These are phyloP conservation scores for Hystrix cristata DNA, from an alignment of 2,113 vertebrate species.

Conservation along the genomic window DNA sequence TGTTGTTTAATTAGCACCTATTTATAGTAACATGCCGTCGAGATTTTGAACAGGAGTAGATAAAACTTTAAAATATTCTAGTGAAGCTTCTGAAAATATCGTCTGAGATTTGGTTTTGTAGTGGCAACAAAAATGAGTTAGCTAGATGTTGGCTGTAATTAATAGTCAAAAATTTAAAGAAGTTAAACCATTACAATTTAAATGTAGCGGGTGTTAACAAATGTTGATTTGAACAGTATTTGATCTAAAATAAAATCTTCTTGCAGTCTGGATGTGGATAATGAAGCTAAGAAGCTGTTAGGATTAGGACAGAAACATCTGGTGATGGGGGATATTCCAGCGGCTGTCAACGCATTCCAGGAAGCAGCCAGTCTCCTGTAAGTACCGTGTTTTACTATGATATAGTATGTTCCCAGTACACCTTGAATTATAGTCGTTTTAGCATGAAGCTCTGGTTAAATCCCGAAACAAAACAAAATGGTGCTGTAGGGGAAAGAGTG, in stretches of 20 bases:
- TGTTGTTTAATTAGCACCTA: background rate
- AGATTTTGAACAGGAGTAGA: background rate
- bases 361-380: constrained; percentile 97
- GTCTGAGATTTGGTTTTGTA: constrained; percentile 3
- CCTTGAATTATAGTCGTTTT: constrained; percentile 36
- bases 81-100: background rate
- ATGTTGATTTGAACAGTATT: constrained; percentile 39
- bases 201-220: background rate
- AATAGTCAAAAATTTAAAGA: background rate
- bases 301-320: constrained; percentile 97
- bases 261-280: constrained; percentile 92
- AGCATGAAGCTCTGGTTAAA: background rate
- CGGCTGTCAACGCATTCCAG: constrained; percentile 97
- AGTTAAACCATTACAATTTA: background rate
- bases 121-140: background rate
- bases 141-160: background rate
- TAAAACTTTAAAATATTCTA: background rate
- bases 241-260: constrained; percentile 41
- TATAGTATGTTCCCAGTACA: constrained; percentile 34
- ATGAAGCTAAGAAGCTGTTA: constrained; percentile 96
- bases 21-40: background rate
- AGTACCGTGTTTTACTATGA: constrained; percentile 85
- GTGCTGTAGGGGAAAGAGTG: background rate
- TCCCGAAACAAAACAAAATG: background rate
- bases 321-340: constrained; percentile 97